These are phyloP conservation scores for Meliscaeva auricollis DNA, from an alignment of 2,888 invertebrate genomes.

Conservation along the genomic window DNA sequence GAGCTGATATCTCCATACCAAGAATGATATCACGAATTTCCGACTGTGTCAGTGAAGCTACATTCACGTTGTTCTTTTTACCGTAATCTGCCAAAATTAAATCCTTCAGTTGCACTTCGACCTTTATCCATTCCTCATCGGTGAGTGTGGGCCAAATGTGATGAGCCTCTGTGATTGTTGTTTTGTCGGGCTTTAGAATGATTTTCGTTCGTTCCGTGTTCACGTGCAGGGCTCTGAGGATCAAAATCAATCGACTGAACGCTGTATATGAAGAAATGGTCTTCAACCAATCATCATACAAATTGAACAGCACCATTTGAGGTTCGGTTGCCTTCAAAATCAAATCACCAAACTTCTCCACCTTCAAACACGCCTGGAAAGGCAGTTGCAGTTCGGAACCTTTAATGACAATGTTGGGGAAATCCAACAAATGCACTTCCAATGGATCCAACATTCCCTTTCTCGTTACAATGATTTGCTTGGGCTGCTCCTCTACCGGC, in stretches of 20 bases:
- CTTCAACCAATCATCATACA: slow-evolving; percentile 99
- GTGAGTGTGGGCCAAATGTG: slow-evolving; percentile 99
- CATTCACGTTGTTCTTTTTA: slow-evolving; percentile 99
- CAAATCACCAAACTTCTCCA: slow-evolving; percentile 99
- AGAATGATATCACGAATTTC: slow-evolving; percentile 99
- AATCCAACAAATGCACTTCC: slow-evolving; percentile 99
- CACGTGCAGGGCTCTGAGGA: slow-evolving; percentile 98
- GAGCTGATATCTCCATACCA: slow-evolving; percentile 99
- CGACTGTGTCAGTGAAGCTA: slow-evolving; percentile 99
- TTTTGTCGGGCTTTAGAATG: slow-evolving; percentile 99
- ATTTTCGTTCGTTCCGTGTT: slow-evolving; percentile 99
- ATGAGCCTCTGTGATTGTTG: slow-evolving; percentile 99
- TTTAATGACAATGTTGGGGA: slow-evolving; percentile 99
- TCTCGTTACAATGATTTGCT: slow-evolving; percentile 99
- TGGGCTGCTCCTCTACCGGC: slow-evolving; percentile 99
- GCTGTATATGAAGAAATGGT: slow-evolving; percentile 99
- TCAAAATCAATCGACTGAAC: slow-evolving; percentile 98
- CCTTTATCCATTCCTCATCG: slow-evolving; percentile 99
- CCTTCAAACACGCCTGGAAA: slow-evolving; percentile 99
- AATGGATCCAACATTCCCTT: slow-evolving; percentile 99
- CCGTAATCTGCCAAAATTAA: slow-evolving; percentile 99
- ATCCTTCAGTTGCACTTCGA: slow-evolving; percentile 99
- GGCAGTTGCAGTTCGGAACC: slow-evolving; percentile 99
- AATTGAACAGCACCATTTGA: slow-evolving; percentile 99
- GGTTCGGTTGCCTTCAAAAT: slow-evolving; percentile 99